These are phyloP conservation scores for Flabesymbios commensalis DNA, from an alignment of 2,888 invertebrate genomes.

Conservation along the genomic window DNA sequence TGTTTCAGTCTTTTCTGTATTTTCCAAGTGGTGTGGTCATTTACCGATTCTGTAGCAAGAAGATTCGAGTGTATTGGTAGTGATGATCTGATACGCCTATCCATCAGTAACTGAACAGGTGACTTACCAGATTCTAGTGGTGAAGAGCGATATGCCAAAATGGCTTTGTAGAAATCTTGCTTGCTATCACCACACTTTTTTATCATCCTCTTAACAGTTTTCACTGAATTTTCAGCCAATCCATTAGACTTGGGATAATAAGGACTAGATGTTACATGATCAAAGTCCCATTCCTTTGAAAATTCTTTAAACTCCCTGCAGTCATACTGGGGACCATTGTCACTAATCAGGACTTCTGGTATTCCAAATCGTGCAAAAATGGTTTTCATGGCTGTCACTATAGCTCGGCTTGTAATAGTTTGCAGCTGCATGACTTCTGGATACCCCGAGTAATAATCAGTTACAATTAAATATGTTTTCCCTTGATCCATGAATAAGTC, in stretches of 20 bases:
- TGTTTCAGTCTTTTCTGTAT: too few species aligned
- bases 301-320: constrained; percentile 20
- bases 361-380: constrained; percentile 23
- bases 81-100: too few species aligned
- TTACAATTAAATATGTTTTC: constrained; percentile 9
- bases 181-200: constrained; percentile 21
- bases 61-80: too few species aligned
- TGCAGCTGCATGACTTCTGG: constrained; percentile 10
- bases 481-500: constrained; percentile 14
- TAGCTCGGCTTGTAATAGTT: background rate
- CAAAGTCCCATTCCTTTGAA: constrained; percentile 27
- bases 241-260: constrained; percentile 34
- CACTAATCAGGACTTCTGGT: constrained; percentile 17
- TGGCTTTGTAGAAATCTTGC: constrained; percentile 15
- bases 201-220: constrained; percentile 30
- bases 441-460: constrained; percentile 14
- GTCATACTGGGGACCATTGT: constrained; percentile 32
- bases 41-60: too few species aligned
- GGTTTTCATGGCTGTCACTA: constrained; percentile 18
- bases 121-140: constrained; percentile 21
- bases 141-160: constrained; percentile 28
- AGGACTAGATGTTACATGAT: constrained; percentile 28
- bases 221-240: constrained; percentile 33
- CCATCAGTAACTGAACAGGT: constrained; percentile 25
- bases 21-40: too few species aligned